phyloP scores from a whole-genome alignment of 2,797 vertebrate species.

The Toxotes lorentzi region DNA sequence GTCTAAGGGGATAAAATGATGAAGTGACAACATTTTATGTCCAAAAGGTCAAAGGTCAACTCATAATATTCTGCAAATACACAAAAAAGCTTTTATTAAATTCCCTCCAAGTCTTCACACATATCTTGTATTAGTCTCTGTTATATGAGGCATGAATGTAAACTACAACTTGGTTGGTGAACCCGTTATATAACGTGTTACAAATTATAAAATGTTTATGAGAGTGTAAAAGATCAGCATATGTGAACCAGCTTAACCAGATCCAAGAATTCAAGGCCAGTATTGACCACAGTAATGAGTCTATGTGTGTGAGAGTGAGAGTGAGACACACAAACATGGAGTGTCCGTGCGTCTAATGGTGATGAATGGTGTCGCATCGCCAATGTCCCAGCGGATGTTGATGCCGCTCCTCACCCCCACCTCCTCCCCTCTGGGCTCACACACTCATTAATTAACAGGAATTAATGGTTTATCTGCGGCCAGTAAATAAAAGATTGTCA shows the following conservation, averaged over 20 bases:
- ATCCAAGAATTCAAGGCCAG: slow-evolving; percentile 3
- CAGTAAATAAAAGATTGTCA: slow-evolving; percentile 85
- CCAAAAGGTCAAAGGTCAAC: too few species aligned
- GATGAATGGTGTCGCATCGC: slow-evolving; percentile 78
- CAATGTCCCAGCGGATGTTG: slow-evolving; percentile 74
- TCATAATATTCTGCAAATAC: too few species aligned
- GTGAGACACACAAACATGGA: neutral
- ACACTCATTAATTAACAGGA: slow-evolving; percentile 84
- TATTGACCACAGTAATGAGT: neutral
- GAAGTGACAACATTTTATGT: too few species aligned
- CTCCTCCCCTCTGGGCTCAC: slow-evolving; percentile 70
- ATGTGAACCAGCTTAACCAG: neutral
- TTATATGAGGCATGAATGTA: too few species aligned
- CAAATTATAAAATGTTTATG: neutral
- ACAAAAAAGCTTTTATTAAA: too few species aligned
- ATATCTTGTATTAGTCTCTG: too few species aligned
- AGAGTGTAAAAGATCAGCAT: neutral
- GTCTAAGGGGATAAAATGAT: too few species aligned
- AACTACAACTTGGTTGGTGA: too few species aligned
- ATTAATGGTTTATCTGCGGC: slow-evolving; percentile 83
- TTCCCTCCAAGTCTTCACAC: too few species aligned
- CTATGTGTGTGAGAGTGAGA: slow-evolving; percentile 25
- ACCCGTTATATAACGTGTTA: too few species aligned
- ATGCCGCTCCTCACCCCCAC: slow-evolving; percentile 57
- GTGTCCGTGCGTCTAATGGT: slow-evolving; percentile 79